Base-by-base conservation (phyloP, 1,140 invertebrate species). In the Scaptomyza graminum region DNA sequence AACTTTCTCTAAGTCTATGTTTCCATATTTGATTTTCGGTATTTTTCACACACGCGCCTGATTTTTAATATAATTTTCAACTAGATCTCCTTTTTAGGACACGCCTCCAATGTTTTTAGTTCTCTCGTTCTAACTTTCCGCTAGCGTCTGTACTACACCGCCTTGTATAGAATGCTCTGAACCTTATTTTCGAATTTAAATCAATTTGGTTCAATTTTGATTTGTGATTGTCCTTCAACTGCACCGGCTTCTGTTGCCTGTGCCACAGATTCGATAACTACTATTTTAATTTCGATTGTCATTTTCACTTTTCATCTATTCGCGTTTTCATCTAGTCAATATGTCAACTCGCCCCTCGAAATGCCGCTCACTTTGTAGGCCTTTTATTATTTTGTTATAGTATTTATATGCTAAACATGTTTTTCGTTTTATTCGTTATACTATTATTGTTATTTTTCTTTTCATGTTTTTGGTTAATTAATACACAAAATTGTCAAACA, bases 61-160 rank as follows among this genome's bases (percentile, higher is more conserved):
- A 1, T 66, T 78, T 87, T 50, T 69, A 22, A 39, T 87, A 55
- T 83, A 44, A 72, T 68, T 87, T 85, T 39, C 50, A 77, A 63
- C 68, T 85, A 80, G 74, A 66, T 76, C 60, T 77, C 25, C 59
- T 28, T 28, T 79, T 64, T 59, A 25, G 57, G 51, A 80, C 67
- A 72, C 77, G 79, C 79, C 22, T 69, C 22, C 57, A 59, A 66
- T 39, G 18, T 47, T 70, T 70, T 80, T 59, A 67, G 72, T 80
- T 80, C 41, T 60, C 54, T 80, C 22, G 49, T 67, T 74, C 69
- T 75, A 62, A 55, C 65, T 87, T 79, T 78, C 72, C 66, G 74
- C 66, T 85, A 85, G 77, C 64, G 56, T 78, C 74, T 82, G 78
- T 87, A 82, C 46, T 60, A 85, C 82, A 85, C 82, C 78, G 82